These are phyloP conservation scores for Synanthedon andrenaeformis DNA, from an alignment of 2,888 invertebrate species.

Conservation along the genomic window DNA sequence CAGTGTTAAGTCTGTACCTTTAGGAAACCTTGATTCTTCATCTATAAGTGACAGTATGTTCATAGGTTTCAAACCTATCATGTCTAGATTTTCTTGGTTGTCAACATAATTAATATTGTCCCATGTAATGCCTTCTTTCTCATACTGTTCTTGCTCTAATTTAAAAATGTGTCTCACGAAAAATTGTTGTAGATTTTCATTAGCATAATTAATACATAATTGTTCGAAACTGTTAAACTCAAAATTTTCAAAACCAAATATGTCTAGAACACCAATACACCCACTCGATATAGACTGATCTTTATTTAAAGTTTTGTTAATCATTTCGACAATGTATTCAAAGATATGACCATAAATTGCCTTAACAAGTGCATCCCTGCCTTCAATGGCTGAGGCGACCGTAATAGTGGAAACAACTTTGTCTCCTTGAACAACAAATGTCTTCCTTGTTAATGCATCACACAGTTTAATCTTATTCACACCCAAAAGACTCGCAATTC, in stretches of 20 bases:
- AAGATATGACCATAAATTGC: conserved; percentile 93
- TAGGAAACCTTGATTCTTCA: conserved; percentile 90
- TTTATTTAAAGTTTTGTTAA: conserved; percentile 86
- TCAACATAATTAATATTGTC: conserved; percentile 90
- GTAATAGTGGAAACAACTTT: conserved; percentile 82
- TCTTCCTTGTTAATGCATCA: conserved; percentile 86
- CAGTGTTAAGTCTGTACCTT: conserved; percentile 89
- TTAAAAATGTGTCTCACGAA: conserved; percentile 97
- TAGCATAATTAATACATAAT: conserved; percentile 96
- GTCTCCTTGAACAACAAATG: conserved; percentile 87
- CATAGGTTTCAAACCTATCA: conserved; percentile 87
- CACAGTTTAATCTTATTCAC: conserved; percentile 77
- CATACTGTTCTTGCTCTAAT: conserved; percentile 94
- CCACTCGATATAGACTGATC: conserved; percentile 70
- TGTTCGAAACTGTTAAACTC: conserved; percentile 93
- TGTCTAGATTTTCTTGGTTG: conserved; percentile 90
- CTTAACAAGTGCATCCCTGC: conserved; percentile 93
- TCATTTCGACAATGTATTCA: conserved; percentile 88
- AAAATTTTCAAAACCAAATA: conserved; percentile 98
- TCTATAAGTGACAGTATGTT: conserved; percentile 94
- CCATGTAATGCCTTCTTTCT: conserved; percentile 91
- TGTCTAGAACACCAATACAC: conserved; percentile 93
- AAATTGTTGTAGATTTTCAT: conserved; percentile 96
- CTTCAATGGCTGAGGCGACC: conserved; percentile 82
- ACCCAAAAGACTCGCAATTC: conserved; percentile 79